Evolutionary conservation across 2,888 invertebrate species (phyloP), one percentile per base, ranked within the genome.

Genomic region (Rhorus exstirpatorius): DNA sequence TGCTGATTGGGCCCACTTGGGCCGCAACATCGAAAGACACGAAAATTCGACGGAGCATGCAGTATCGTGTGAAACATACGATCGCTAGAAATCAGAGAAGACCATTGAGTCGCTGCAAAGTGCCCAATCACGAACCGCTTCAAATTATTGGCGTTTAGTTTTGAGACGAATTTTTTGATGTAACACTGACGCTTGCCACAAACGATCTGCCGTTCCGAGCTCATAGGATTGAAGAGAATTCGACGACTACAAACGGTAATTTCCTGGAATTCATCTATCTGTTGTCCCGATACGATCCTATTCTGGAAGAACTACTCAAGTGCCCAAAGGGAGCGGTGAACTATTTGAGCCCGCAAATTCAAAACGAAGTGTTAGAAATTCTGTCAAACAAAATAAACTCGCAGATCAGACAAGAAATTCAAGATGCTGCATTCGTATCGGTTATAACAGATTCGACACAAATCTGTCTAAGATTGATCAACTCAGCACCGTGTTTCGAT

Each of bases 251-350:
- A 63, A 84, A 84, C 60, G 86, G 85, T 31, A 86, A 86, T 68
- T 86, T 86, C 86, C 65, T 86, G 41, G 79, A 81, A 68, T 81
- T 87, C 35, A 76, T 86, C 4, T 79, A 84, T 49, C 76, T 86
- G 41, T 68, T 87, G 58, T 71, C 82, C 24, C 81, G 72, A 26
- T 85, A 85, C 72, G 85, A 87, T 79, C 53, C 79, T 3, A 61
- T 79, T 68, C 79, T 84, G 46, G 77, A 83, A 53, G 81, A 85
- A 65, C 70, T 85, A 60, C 49, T 80, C 17, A 51, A 65, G 10
- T 65, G 76, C 67, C 83, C 79, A 26, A 85, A 74, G 24, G 55
- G 68, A 17, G 77, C 76, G 53, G 65, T 81, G 8, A 83, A 77
- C 70, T 86, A 85, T 79, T 81, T 85, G 55, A 87, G 86, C 76